Evolutionary conservation across 2,888 invertebrate genomes (phyloP).

Genomic region (Mermis nigrescens): DNA sequence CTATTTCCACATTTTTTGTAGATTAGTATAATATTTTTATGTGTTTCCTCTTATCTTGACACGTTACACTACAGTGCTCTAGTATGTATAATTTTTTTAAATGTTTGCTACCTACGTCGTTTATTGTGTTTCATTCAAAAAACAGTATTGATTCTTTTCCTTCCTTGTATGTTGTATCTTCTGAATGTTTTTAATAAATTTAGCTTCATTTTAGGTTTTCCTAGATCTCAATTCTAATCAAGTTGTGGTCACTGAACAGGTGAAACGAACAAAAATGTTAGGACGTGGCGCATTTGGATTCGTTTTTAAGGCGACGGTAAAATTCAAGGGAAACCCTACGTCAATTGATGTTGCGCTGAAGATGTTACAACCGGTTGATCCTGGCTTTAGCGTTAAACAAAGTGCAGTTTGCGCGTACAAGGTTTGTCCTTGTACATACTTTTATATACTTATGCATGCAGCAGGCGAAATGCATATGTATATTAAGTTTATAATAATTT

Average conservation of each 20-base stretch:
- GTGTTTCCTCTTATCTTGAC: no score
- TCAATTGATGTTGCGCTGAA: constrained; percentile 65
- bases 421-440: no score
- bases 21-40: no score
- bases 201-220: constrained; percentile 49
- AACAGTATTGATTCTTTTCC: constrained; percentile 1
- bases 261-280: constrained; percentile 48
- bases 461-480: no score
- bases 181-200: constrained; percentile 24
- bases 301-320: constrained; percentile 56
- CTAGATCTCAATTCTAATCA: constrained; percentile 64
- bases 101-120: not conserved
- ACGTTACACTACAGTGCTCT: no score
- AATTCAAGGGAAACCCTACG: constrained; percentile 28
- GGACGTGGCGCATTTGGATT: constrained; percentile 97
- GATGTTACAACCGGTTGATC: constrained; percentile 79
- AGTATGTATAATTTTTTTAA: no score
- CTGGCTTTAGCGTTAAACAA: constrained; percentile 49
- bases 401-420: constrained; percentile 46
- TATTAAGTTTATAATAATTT: no score
- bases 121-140: not conserved
- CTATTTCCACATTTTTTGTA: no score
- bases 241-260: constrained; percentile 59
- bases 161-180: constrained; percentile 30
- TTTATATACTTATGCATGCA: no score